A percentile compares a stretch with the other conserved stretches of the same genome.
Conservation (phyloP, 2,797 vertebrate genomes). For the Gymnothorax reevesii region DNA sequence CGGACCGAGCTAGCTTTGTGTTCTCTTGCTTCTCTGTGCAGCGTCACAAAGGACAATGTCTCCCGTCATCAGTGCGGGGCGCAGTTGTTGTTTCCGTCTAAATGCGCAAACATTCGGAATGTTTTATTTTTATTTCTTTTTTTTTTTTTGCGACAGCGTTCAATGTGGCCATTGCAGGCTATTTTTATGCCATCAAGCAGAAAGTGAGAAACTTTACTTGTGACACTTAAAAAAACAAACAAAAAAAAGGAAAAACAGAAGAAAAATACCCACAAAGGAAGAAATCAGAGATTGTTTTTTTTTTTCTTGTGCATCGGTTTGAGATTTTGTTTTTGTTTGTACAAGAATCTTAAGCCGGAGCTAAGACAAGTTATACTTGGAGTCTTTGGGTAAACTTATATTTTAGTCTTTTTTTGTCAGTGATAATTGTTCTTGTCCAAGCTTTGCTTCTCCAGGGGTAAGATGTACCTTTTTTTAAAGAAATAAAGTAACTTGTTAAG, state of each 20-base stretch:
- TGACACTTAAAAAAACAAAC: neutral
- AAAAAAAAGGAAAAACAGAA: constrained; percentile 38
- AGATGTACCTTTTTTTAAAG: constrained; percentile 47
- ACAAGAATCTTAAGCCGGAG: constrained; percentile 70
- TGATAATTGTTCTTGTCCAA: constrained; percentile 69
- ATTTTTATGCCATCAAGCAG: constrained; percentile 33
- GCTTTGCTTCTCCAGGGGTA: constrained; percentile 59
- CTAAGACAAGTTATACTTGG: constrained; percentile 47
- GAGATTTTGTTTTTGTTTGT: constrained; percentile 65
- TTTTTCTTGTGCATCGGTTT: constrained; percentile 62
- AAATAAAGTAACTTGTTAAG: constrained; percentile 36
- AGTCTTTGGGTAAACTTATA: constrained; percentile 36
- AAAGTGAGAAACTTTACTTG: constrained; percentile 14
- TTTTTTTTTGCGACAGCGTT: constrained; percentile 32
- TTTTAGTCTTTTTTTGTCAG: constrained; percentile 46
- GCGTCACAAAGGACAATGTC: constrained; percentile 4
- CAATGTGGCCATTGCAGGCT: constrained; percentile 32
- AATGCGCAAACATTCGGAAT: constrained; percentile 34
- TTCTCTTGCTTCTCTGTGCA: constrained; percentile 25
- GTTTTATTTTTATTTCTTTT: constrained; percentile 35
- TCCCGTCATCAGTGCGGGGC: neutral
- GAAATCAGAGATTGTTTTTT: constrained; percentile 45
- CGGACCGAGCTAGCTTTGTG: constrained; percentile 27
- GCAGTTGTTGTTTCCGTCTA: neutral
- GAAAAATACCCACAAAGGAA: constrained; percentile 41